Conservation (phyloP, 2,113 vertebrate species). For the Progne subis region DNA sequence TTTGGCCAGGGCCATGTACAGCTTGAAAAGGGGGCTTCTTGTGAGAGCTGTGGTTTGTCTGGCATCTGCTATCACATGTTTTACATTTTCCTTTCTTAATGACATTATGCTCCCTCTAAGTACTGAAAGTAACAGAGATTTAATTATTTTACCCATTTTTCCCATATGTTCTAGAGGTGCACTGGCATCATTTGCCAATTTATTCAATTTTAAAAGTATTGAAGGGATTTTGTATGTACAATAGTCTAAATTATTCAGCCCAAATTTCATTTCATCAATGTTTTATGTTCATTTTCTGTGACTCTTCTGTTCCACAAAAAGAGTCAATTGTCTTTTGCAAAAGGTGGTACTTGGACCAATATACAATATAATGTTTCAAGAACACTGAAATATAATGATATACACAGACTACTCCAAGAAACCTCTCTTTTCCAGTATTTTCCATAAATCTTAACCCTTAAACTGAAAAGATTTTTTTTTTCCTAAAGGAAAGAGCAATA, state of each 20-base stretch:
- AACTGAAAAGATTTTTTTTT: background rate
- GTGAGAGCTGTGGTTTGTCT: slow-evolving; percentile 49
- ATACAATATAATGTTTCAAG: background rate
- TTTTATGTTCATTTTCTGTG: background rate
- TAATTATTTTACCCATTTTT: slow-evolving; percentile 18
- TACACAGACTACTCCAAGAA: background rate
- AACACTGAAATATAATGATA: background rate
- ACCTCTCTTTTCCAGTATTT: background rate
- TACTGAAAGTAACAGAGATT: background rate
- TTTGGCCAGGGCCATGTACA: background rate
- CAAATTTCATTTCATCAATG: background rate
- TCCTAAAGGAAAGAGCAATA: background rate
- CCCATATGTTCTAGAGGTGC: background rate
- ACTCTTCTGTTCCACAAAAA: background rate
- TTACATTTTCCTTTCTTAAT: slow-evolving; percentile 55
- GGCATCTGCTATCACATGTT: slow-evolving; percentile 47
- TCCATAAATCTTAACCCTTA: slow-evolving; percentile 26
- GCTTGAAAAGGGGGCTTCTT: slow-evolving; percentile 29
- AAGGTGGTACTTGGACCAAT: background rate
- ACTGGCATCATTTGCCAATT: background rate
- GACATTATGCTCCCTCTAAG: slow-evolving; percentile 12
- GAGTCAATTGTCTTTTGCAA: background rate
- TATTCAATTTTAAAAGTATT: background rate
- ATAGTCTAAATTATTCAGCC: background rate
- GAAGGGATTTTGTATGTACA: background rate